Evolutionary conservation across 92 coral and sea anemone genomes (phyloP), one percentile per base, ranked within the genome.

Genomic region (Zoanthus sansibaricus): DNA sequence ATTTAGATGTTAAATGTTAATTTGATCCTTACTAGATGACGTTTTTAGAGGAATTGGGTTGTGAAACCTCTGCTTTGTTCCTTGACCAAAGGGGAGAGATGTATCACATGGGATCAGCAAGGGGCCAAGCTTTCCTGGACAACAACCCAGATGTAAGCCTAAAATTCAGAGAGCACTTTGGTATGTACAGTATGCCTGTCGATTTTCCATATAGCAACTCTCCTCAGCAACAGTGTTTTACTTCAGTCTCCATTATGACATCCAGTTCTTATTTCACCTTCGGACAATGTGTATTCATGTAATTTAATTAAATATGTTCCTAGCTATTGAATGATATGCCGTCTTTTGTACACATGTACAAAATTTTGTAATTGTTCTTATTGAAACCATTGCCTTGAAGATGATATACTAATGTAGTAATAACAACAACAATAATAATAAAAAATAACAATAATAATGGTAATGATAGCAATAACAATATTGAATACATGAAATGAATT

Each of bases 81-180:
- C 79, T 75, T n/a, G 59, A 48, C 61, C 33, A 25, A 3, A 47
- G 61, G 9, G 79, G 62, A 7, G 79, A 75, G 3, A 75, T 75
- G 79, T 48, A 47, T 12, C 79, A 75, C 17, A 10, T 47, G 31
- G 62, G 79, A 17, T 47, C 79, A 44, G 9, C 12, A 6, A 13
- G 52, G 10, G 62, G 64, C 7, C 79, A 75, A 49, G 79, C 79
- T 0, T 75, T 75, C 59, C 79, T 75, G 20, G 79, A 48, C 52
- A 12, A 5, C 13, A 75, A 75, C 25, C 59, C 62, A 8, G 45
- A 75, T 20, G 25, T 48, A 14, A 75, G 30, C 14, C 37, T 48
- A 7, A 74, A 74, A 52, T 74, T 74, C 30, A 74, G 78, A n/a
- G 78, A 74, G 59, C 78, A 74, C 31, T 74, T 74, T 17, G 78